Evolutionary conservation across 2,888 invertebrate species (phyloP).

Genomic region (Apoda limacodes): DNA sequence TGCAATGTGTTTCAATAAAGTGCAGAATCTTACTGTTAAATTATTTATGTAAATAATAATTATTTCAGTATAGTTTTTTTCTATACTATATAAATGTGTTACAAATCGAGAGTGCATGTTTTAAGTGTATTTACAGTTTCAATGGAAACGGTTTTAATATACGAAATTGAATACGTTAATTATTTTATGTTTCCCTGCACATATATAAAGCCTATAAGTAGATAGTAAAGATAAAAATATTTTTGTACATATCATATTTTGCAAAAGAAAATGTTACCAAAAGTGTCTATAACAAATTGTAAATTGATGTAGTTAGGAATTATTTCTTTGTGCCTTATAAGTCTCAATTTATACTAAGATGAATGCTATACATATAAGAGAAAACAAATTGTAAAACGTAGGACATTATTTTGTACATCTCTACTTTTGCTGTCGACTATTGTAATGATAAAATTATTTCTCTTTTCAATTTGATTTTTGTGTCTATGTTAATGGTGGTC

Average conservation of each 20-base stretch:
- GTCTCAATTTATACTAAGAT: constrained; percentile 64
- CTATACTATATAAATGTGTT: constrained; percentile 22
- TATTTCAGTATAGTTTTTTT: constrained; percentile 22
- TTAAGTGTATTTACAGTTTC: constrained; percentile 18
- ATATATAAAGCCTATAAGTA: too few relatives aligned
- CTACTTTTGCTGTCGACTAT: constrained; percentile 39
- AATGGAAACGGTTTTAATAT: too few relatives aligned
- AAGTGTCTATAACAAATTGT: constrained; percentile 47
- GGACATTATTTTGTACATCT: constrained; percentile 50
- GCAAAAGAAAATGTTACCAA: constrained; percentile 59
- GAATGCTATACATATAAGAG: constrained; percentile 29
- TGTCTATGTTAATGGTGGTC: constrained; percentile 14
- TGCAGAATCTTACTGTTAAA: constrained; percentile 27
- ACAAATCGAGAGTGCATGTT: constrained; percentile 21
- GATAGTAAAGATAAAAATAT: too few relatives aligned
- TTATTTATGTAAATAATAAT: too few relatives aligned
- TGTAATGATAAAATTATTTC: constrained; percentile 15
- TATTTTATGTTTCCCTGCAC: too few relatives aligned
- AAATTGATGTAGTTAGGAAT: constrained; percentile 55
- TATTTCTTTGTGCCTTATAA: constrained; percentile 67
- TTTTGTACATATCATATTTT: constrained; percentile 69
- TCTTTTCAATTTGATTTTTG: constrained; percentile 15
- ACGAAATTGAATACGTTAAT: too few relatives aligned
- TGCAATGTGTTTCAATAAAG: constrained; percentile 24
- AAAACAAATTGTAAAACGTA: constrained; percentile 45